A percentile compares a stretch with the other conserved stretches of the same genome.
These are phyloP conservation scores for Lycocerus yunnanus DNA, from an alignment of 2,888 invertebrate species.

Conservation along the genomic window DNA sequence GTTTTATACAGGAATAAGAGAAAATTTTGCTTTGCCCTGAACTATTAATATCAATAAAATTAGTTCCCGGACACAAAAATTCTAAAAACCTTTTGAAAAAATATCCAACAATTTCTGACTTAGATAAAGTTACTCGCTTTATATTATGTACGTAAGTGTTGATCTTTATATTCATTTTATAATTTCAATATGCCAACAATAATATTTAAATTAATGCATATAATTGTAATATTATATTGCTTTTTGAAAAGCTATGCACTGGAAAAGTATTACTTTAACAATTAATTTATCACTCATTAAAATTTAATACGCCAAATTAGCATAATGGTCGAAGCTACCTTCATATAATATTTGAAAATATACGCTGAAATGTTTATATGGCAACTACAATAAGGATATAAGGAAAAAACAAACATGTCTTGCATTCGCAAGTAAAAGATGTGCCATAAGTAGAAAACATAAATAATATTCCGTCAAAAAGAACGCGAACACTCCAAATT, in stretches of 20 bases:
- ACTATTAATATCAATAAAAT: not conserved
- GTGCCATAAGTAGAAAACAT: constrained; percentile 16
- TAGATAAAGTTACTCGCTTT: too few relatives aligned
- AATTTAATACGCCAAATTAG: not conserved
- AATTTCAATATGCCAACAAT: too few relatives aligned
- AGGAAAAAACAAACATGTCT: constrained; percentile 14
- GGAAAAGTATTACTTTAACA: not conserved
- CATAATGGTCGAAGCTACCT: not conserved
- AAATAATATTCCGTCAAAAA: constrained; percentile 19
- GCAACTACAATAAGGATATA: not conserved
- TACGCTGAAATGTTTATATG: not conserved
- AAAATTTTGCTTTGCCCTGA: not conserved
- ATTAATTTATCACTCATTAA: not conserved
- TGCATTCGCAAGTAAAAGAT: constrained; percentile 18
- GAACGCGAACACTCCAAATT: constrained; percentile 17
- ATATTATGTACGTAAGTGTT: too few relatives aligned
- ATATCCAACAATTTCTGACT: not conserved
- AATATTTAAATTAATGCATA: too few relatives aligned
- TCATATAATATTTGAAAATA: not conserved
- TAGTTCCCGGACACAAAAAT: not conserved
- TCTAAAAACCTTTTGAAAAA: not conserved
- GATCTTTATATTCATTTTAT: too few relatives aligned
- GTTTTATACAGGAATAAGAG: not conserved
- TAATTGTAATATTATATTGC: not conserved
- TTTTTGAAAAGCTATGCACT: not conserved